Base-by-base conservation (phyloP, 2,888 invertebrate species). In the Bugula neritina region DNA sequence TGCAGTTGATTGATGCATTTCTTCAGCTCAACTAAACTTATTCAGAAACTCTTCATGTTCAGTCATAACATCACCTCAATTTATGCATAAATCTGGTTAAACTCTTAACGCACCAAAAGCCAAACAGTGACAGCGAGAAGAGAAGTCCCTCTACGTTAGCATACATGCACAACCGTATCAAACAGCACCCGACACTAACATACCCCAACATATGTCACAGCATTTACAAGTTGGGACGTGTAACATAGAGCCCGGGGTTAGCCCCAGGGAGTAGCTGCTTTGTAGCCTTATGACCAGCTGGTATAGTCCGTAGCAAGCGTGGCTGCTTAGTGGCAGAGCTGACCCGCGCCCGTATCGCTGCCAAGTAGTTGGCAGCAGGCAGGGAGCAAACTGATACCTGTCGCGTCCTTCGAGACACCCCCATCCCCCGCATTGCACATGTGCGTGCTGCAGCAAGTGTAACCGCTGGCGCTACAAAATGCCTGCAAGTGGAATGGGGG, bases 361-460 rank as follows among this genome's bases (percentile, higher is more conserved):
- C 63, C 63, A 63, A 29, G 63, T 13, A 3, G 27, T n/a, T 21
- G 27, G 25, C 34, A 13, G 27, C 29, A 25, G 27, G 31, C 27
- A 25, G 57, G 23, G 31, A 63, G 63, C 63, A 63, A 13, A 63
- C 63, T 31, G 27, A 63, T 63, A 63, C 63, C 63, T 63, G 63
- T 25, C 1, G 27, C 10, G 31, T 63, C 25, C 29, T 31, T 25
- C 5, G 23, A 23, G 25, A 5, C 21, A 25, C 13, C 13, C 34
- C 10, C 27, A 13, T 27, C 63, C 21, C 5, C 25, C 3, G 25
- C n/a, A 63, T 63, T 63, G 31, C 63, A 63, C 25, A 63, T 13
- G 31, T 25, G 10, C 31, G 63, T 31, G 17, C 13, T 13, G 31
- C 63, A 63, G 63, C 63, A 63, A 31, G 29, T 17, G n/a, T 63